Evolutionary conservation across 30 jellyfish, hydroid and myxozoan species (phyloP), one percentile per base, ranked within the genome.

Genomic region (Cassiopea andromeda): DNA sequence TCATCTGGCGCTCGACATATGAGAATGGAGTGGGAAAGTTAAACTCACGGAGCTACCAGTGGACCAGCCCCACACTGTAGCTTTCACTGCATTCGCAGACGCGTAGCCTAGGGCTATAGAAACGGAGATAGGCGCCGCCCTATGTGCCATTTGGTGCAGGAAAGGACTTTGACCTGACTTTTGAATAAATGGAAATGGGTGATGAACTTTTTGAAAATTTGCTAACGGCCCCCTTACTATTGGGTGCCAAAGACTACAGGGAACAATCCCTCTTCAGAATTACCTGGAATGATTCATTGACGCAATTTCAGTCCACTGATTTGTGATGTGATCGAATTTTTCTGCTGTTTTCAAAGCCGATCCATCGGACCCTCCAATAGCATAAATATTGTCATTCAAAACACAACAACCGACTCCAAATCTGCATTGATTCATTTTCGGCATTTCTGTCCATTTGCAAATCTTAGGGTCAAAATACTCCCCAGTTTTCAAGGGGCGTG

Each of bases 361-460:
- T 1, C 99, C 99, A 78, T 94, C 97, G 3, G 97, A 94, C 15
- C 99, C 99, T 45, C 98, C 99, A 59, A 94, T 81, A 1, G 99
- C 99, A 69, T 90, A 94, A 77, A 94, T 91, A 46, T 94, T 61
- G 72, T 87, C 98, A 54, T 94, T 94, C 75, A 87, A 87, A 50
- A 89, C 95, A 83, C 99, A 96, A 67, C 99, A 96, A 9, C 99
- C 99, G 46, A 96, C 99, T 1, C 99, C 98, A 68, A 96, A 96
- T 38, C 99, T 85, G 60, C 98, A 78, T 49, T 96, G 93, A 70
- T 77, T 87, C 99, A 96, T 96, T 60, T 92, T 91, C 19, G 99
- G 97, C 94, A 96, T 78, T 46, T 88, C 93, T 7, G 90, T 80
- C 99, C 99, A 96, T 88, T 96, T 96, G 60, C 97, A 93, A 15